Conservation (phyloP, 2,888 invertebrate genomes). For the Biston betularia region DNA sequence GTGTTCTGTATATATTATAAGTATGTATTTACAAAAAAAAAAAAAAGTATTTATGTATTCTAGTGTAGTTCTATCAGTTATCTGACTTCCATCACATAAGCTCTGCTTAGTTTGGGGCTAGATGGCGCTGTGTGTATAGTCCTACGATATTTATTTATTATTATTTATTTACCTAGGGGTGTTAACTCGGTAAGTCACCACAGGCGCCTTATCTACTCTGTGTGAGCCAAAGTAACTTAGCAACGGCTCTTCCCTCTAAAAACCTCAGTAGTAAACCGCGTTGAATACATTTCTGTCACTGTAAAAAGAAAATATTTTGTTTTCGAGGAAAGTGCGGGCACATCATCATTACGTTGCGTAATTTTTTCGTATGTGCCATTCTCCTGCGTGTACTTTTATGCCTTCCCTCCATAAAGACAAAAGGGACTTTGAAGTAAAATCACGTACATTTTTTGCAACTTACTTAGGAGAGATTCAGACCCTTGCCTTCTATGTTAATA, state of each 20-base stretch:
- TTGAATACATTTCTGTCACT: conserved; percentile 79
- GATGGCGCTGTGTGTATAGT: no score
- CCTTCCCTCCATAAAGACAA: conserved; percentile 84
- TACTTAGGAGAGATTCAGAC: conserved; percentile 86
- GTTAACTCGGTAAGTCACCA: conserved; percentile 39
- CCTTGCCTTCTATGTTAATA: conserved; percentile 85
- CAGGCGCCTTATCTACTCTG: conserved; percentile 47
- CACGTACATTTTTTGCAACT: conserved; percentile 87
- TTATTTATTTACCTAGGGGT: no score
- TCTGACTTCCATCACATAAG: no score
- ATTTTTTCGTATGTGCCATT: conserved; percentile 85
- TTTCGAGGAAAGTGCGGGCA: conserved; percentile 79
- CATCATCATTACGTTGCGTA: conserved; percentile 85
- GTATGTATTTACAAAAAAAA: no score
- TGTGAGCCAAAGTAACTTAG: conserved; percentile 53
- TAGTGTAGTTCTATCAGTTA: no score
- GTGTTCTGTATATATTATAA: no score
- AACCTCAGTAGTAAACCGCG: conserved; percentile 65
- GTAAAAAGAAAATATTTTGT: conserved; percentile 82
- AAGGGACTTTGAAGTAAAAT: conserved; percentile 86
- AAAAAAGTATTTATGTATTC: no score
- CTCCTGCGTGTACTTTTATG: conserved; percentile 83
- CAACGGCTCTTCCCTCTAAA: conserved; percentile 47
- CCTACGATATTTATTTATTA: no score
- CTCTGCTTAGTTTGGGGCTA: no score